Evolutionary conservation across 1,140 invertebrate species (phyloP).

Genomic region (Lepidurus apus): DNA sequence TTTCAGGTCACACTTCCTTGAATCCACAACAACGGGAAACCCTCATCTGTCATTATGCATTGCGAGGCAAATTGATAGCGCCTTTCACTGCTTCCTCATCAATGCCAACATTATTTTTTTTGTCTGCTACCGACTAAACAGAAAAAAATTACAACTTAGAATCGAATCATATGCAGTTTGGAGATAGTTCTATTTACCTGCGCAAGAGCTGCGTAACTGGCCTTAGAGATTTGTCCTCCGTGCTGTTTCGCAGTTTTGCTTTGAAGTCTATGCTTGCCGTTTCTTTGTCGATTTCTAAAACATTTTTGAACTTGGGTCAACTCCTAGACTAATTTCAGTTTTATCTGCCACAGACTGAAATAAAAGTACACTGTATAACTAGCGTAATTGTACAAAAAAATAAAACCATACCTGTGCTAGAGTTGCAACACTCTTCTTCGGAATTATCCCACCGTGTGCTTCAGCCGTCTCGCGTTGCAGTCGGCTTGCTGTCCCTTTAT

Average conservation of each 20-base stretch:
- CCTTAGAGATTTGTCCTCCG: not conserved
- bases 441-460: not conserved
- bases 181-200: not conserved
- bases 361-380: not conserved
- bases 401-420: not conserved
- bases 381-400: not conserved
- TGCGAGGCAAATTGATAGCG: not conserved
- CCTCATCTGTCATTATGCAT: not conserved
- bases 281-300: slow-evolving; percentile 13
- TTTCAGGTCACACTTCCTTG: not conserved
- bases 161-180: not conserved
- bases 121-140: not conserved
- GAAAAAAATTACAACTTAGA: not conserved
- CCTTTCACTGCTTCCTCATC: not conserved
- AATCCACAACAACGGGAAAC: not conserved
- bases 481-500: not conserved
- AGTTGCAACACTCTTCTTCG: not conserved
- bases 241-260: not conserved
- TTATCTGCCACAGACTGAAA: not conserved
- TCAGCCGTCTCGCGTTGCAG: not conserved
- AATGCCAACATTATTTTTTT: not conserved
- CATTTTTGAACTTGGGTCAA: not conserved
- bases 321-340: not conserved
- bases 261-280: not conserved
- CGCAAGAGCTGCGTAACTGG: not conserved